A percentile compares a stretch with the other conserved stretches of the same genome.
Conservation (phyloP, 64 coral and sea anemone genomes). For the Pocillopora damicornis region DNA sequence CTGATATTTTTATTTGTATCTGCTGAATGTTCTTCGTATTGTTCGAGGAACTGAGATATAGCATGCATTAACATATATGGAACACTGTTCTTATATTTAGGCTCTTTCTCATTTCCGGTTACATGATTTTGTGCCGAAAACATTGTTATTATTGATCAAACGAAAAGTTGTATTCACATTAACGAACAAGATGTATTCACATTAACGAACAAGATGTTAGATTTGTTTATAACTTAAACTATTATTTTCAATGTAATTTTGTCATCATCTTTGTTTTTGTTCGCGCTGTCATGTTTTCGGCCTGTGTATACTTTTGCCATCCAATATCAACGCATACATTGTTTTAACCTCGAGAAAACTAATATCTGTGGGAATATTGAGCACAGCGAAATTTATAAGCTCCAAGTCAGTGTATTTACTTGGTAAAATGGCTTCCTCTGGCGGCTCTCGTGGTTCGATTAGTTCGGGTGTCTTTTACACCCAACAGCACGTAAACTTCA, state of each 20-base stretch:
- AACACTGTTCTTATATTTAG: neutral
- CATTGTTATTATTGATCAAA: neutral
- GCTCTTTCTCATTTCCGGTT: slow-evolving; percentile 23
- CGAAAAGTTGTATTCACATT: neutral
- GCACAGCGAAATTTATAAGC: neutral
- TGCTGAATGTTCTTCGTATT: neutral
- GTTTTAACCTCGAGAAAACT: neutral
- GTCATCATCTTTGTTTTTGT: neutral
- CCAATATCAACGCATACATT: neutral
- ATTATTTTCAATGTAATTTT: neutral
- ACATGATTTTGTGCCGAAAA: neutral
- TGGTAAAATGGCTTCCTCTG: slow-evolving; percentile 2
- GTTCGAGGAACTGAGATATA: slow-evolving; percentile 12
- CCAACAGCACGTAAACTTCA: slow-evolving; percentile 9
- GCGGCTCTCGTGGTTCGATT: neutral
- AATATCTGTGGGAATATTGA: neutral
- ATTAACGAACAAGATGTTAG: neutral
- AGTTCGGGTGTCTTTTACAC: slow-evolving; percentile 16
- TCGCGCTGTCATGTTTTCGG: neutral
- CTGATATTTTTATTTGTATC: slow-evolving; percentile 9
- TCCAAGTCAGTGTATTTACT: neutral
- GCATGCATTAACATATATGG: neutral
- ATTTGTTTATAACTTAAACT: too few relatives aligned
- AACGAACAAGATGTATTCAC: neutral
- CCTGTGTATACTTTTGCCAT: neutral